Conservation (phyloP, 2,113 vertebrate species). For the Menidia beryllina region DNA sequence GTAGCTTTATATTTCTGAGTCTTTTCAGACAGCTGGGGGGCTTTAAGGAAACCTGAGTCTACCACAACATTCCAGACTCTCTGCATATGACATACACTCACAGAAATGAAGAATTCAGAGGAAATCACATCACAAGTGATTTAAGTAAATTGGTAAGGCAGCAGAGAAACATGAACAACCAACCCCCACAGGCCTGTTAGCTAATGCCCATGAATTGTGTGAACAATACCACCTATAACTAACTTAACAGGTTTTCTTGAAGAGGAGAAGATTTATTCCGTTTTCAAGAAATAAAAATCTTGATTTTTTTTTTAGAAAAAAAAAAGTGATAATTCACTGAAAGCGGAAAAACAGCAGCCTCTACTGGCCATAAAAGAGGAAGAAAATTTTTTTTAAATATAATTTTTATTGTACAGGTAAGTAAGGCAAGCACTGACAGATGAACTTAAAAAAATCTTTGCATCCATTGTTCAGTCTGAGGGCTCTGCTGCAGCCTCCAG, state of each 20-base stretch:
- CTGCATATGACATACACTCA: not conserved
- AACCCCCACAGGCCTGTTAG: not conserved
- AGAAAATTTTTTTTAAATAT: not conserved
- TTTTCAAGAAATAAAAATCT: too few species aligned
- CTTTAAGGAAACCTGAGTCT: not conserved
- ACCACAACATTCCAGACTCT: not conserved
- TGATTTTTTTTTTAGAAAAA: too few species aligned
- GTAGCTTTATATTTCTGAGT: too few species aligned
- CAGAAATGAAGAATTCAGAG: conserved; percentile 16
- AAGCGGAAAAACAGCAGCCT: conserved; percentile 7
- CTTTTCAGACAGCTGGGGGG: not conserved
- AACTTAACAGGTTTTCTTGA: not conserved
- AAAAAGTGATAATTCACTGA: too few species aligned
- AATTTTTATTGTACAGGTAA: conserved; percentile 40
- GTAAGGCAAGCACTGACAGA: conserved; percentile 1
- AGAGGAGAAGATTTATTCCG: not conserved
- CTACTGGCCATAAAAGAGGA: conserved; percentile 10
- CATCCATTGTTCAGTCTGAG: conserved; percentile 55
- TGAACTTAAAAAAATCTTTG: too few species aligned
- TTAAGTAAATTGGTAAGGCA: conserved; percentile 43
- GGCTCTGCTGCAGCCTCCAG: conserved; percentile 54
- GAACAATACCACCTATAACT: not conserved
- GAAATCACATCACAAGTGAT: conserved; percentile 39
- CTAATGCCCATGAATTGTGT: not conserved
- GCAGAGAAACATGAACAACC: not conserved